Conservation (phyloP, 2,113 vertebrate species). For the Poeciliopsis retropinna region DNA sequence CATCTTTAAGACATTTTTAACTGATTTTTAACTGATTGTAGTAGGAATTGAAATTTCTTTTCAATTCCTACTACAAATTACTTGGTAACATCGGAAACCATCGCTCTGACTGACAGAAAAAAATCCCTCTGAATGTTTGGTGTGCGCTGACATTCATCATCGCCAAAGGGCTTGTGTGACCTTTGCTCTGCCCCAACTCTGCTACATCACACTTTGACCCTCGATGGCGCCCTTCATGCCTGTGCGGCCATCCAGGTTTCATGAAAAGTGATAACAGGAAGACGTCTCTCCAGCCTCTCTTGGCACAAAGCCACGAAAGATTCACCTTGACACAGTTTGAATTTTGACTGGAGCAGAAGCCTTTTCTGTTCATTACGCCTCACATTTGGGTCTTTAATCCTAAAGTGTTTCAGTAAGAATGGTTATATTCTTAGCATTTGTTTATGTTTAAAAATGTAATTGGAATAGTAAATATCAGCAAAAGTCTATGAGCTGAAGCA, state of each 20-base stretch:
- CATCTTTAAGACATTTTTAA: background rate
- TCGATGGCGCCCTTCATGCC: constrained; percentile 38
- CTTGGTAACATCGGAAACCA: constrained; percentile 26
- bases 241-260: constrained; percentile 41
- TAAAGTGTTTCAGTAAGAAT: constrained; percentile 3
- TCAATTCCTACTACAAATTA: constrained; percentile 37
- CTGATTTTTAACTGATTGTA: no score
- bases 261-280: constrained; percentile 46
- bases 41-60: no score
- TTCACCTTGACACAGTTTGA: constrained; percentile 24
- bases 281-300: background rate
- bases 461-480: constrained; percentile 14
- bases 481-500: background rate
- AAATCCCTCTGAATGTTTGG: constrained; percentile 38
- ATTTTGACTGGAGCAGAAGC: constrained; percentile 14
- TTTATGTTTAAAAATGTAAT: background rate
- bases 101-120: constrained; percentile 40
- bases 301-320: constrained; percentile 13
- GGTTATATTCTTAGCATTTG: constrained; percentile 15
- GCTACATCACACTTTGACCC: constrained; percentile 47
- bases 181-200: constrained; percentile 47
- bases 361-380: constrained; percentile 5
- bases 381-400: constrained; percentile 9
- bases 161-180: constrained; percentile 60
- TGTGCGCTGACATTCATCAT: constrained; percentile 67